Evolutionary conservation across 2,797 vertebrate species (phyloP), one percentile per base, ranked within the genome.

Genomic region (Catostomus latipinnis): DNA sequence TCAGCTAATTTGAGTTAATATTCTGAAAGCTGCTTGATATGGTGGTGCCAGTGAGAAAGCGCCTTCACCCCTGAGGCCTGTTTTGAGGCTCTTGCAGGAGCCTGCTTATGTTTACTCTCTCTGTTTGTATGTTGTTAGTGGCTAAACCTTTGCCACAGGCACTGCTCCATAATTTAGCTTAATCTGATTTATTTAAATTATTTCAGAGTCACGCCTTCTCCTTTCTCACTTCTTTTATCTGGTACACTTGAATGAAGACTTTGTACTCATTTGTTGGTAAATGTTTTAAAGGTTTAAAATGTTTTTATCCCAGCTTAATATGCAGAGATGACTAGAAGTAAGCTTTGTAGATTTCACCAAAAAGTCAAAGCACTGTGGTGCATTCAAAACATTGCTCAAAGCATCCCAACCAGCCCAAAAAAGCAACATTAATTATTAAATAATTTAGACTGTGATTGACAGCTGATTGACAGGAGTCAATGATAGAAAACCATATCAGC

Each of bases 71-170:
- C 22, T 56, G 58, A 81, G 45, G 66, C 49, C 72, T 71, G 50
- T 75, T 57, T 60, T 43, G 54, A 43, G 61, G 77, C 61, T 56
- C 61, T 50, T 14, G 45, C 63, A 63, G 49, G 68, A 78, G 68
- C 16, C 49, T 63, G 70, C 70, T 73, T 72, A 49, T 72, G 77
- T 80, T 45, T 73, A 73, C 22, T 22, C 18, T 43, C 70, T 66
- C 77, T 71, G 73, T 75, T 81, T 76, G 73, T 8, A 6, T 81
- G 58, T 70, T 73, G 71, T 74, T 74, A 62, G 71, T n/a, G 12
- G 46, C 73, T 69, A 81, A 76, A 75, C 73, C 16, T 48, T 56
- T 4, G 34, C 80, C 68, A 76, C 67, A 76, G 66, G 73, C 61
- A 58, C n/a, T 67, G 53, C 66, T 70, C 73, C 80, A 71, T 81